phyloP scores from a whole-genome alignment of 2,797 vertebrate genomes.

The Alectoris magna region DNA sequence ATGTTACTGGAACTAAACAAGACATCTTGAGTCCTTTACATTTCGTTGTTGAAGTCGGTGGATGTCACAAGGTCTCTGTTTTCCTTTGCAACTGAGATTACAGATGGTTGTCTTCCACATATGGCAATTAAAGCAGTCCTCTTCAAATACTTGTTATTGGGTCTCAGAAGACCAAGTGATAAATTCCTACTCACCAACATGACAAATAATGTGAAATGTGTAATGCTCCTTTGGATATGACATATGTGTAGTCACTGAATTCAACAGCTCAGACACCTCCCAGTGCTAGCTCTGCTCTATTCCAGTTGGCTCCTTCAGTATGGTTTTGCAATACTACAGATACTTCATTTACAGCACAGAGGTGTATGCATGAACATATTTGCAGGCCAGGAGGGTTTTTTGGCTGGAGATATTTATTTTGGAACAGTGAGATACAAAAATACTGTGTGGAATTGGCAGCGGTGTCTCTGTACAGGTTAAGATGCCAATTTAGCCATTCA shows the following conservation, averaged over 20 bases:
- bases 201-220: not conserved
- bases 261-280: slow-evolving; percentile 51
- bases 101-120: not conserved
- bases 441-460: slow-evolving; percentile 6
- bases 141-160: not conserved
- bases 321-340: not conserved
- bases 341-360: slow-evolving; percentile 63
- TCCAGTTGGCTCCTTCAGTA: slow-evolving; percentile 59
- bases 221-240: not conserved
- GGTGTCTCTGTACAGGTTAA: not conserved
- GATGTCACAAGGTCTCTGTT: not conserved
- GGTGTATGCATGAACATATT: slow-evolving; percentile 62
- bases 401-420: slow-evolving; percentile 25
- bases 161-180: not conserved
- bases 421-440: slow-evolving; percentile 27
- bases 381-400: slow-evolving; percentile 63
- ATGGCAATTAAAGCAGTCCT: not conserved
- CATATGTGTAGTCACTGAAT: not conserved
- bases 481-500: not conserved
- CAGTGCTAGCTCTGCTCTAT: slow-evolving; percentile 34
- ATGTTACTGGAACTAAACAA: not conserved
- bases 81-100: not conserved
- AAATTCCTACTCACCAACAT: not conserved
- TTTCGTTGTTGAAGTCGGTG: not conserved
- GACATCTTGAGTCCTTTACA: not conserved